A percentile compares a stretch with the other conserved stretches of the same genome.
These are phyloP conservation scores for Drosophila tripunctata DNA, from an alignment of 2,888 invertebrate genomes.

Conservation along the genomic window DNA sequence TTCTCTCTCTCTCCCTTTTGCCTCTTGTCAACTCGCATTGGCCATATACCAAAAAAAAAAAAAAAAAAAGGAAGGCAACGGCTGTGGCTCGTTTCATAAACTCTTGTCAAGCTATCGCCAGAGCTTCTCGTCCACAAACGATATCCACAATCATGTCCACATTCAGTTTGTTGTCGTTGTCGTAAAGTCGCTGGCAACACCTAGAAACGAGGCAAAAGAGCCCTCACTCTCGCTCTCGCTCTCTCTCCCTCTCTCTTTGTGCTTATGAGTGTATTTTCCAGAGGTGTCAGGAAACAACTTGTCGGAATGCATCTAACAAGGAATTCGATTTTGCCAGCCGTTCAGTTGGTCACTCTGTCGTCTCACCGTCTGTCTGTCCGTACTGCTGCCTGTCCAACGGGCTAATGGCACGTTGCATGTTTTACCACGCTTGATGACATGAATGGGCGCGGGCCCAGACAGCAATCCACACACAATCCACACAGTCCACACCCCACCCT, in stretches of 20 bases:
- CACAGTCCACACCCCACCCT: slow-evolving; percentile 15
- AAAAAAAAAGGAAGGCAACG: slow-evolving; percentile 57
- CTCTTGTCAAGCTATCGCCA: slow-evolving; percentile 75
- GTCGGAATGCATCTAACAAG: slow-evolving; percentile 85
- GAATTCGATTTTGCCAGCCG: slow-evolving; percentile 84
- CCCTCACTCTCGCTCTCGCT: too few relatives aligned
- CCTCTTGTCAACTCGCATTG: slow-evolving; percentile 67
- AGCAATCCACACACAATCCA: slow-evolving; percentile 51
- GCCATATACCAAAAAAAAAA: too few relatives aligned
- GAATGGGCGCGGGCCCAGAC: slow-evolving; percentile 83
- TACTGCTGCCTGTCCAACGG: slow-evolving; percentile 25
- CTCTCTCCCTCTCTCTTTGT: too few relatives aligned
- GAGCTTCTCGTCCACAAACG: slow-evolving; percentile 49
- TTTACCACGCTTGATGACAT: slow-evolving; percentile 84
- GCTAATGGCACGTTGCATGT: slow-evolving; percentile 84
- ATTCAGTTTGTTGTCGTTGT: slow-evolving; percentile 41
- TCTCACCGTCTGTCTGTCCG: slow-evolving; percentile 10
- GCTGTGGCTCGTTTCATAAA: slow-evolving; percentile 76
- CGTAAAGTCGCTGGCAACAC: slow-evolving; percentile 77
- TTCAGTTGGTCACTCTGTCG: slow-evolving; percentile 65
- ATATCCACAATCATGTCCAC: slow-evolving; percentile 7
- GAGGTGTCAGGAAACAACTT: slow-evolving; percentile 85
- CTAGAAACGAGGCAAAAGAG: slow-evolving; percentile 58
- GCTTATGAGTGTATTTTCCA: slow-evolving; percentile 81
- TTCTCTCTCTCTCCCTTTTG: slow-evolving; percentile 16